phyloP scores from a whole-genome alignment of 2,888 invertebrate species.

The Chirona hameri region DNA sequence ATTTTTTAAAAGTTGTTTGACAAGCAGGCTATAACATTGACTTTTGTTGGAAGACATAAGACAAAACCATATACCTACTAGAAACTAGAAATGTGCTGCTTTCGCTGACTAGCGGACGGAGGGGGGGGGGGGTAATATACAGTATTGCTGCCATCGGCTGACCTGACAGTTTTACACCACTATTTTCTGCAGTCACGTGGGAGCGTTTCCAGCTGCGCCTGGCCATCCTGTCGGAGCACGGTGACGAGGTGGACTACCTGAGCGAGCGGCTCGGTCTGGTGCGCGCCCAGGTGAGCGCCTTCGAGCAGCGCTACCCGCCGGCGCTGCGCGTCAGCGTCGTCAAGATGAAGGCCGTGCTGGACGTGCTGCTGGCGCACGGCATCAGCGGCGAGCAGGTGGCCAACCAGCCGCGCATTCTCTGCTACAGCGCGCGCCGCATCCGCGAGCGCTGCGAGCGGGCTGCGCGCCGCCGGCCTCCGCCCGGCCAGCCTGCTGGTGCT shows the following conservation, averaged over 20 bases:
- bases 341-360: conserved; percentile 8
- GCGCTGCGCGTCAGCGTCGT: not conserved
- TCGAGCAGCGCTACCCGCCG: not conserved
- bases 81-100: not conserved
- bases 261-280: not conserved
- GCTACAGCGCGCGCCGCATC: not conserved
- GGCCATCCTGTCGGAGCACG: not conserved
- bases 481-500: not conserved
- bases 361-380: conserved; percentile 2
- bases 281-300: not conserved
- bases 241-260: not conserved
- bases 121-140: not conserved
- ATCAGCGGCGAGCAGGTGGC: not conserved
- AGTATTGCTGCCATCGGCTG: not conserved
- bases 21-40: no score
- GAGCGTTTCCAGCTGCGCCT: not conserved
- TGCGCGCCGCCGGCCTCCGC: not conserved
- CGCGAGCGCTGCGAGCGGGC: conserved; percentile 3
- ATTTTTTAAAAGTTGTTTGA: no score
- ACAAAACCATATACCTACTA: not conserved
- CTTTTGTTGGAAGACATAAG: no score
- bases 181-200: not conserved
- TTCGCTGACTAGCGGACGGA: not conserved
- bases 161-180: not conserved
- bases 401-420: conserved; percentile 4